Evolutionary conservation across 2,888 invertebrate species (phyloP), one percentile per base, ranked within the genome.

Genomic region (Lypha dubia): DNA sequence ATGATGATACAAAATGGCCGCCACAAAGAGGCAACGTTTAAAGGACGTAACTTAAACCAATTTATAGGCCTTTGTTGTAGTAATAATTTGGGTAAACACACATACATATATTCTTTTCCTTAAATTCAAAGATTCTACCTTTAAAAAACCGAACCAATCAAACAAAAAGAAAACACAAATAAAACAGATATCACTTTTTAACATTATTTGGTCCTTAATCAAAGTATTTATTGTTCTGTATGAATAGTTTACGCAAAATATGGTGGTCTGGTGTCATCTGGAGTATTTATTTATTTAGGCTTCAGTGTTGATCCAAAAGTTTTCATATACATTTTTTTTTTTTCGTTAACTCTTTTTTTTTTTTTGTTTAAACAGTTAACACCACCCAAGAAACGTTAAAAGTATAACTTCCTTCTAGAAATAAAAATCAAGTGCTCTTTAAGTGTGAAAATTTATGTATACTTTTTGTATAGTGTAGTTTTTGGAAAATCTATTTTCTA

Each of bases 331-430:
- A n/a, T n/a, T n/a, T n/a, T n/a, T n/a, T n/a, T n/a, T n/a, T 71
- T 51, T 70, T 4, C 63, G 76, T 63, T 80, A 73, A 80, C 76
- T 68, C 71, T 80, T 84, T 28, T 77, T 73, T 49, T 74, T 79
- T 80, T 84, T 28, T 77, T 73, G 56, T 74, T 79, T 63, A 62
- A 80, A 51, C 73, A 68, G 73, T 73, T 77, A 76, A 73, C 79
- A 84, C 75, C 76, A 80, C 62, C 67, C 49, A 73, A 73, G 17
- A 41, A 75, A 53, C 60, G 32, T 51, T 41, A 17, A 62, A 77
- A 49, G 32, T 76, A 76, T 46, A 44, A 65, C 35, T 35, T 32
- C 56, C 63, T 51, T 67, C 35, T 1, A 65, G 20, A 28, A 51
- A 56, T 46, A 17, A n/a, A 79, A 56, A 35, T 46, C 35, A 63